Base-by-base conservation (phyloP, 2,113 vertebrate species). In the Plestiodon gilberti region DNA sequence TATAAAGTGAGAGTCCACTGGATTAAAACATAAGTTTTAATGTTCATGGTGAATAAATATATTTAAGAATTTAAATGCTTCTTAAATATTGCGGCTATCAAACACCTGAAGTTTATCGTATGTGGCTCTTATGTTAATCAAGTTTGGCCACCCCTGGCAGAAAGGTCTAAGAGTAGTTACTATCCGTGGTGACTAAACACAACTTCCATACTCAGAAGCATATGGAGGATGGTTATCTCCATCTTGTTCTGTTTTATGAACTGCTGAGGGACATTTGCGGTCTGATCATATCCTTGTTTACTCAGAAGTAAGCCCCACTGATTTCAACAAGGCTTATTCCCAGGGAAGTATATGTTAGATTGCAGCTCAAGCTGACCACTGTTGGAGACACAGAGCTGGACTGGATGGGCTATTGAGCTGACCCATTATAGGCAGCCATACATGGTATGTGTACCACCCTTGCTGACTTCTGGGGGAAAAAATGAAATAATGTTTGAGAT, bases 401-500 rank as follows among this genome's bases (percentile, higher is more conserved):
- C 30, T n/a, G 9, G 28, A 69, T 69, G 55, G 17, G 17, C 13
- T 17, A 14, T 15, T 57, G 55, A 17, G 10, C 65, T 69, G 30
- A 69, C 8, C 30, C 30, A 13, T 13, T 69, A 69, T 14, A 10
- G 55, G 55, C 55, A 55, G 13, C 13, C 13, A 8, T 17, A 13
- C 55, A 57, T 87, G 88, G n/a, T 40, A 61, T 84, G 61, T 79
- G 78, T n/a, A n/a, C n/a, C 74, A 81, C 90, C 85, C 79, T 83
- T 82, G 77, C 84, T 87, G 78, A 85, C 90, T 88, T 86, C 1
- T 87, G 48, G n/a, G n/a, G n/a, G 75, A 87, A 90, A 84, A 94
- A 90, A 67, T 78, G 17, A 87, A 82, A 84, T 33, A 94, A 89
- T 25, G 71, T 93, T 91, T 71, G 86, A 92, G 93, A 83, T 83